Percentiles rank a stretch among this genome's conserved stretches.
Conservation (phyloP, 2,888 invertebrate genomes). For the Watsonalla cultraria region DNA sequence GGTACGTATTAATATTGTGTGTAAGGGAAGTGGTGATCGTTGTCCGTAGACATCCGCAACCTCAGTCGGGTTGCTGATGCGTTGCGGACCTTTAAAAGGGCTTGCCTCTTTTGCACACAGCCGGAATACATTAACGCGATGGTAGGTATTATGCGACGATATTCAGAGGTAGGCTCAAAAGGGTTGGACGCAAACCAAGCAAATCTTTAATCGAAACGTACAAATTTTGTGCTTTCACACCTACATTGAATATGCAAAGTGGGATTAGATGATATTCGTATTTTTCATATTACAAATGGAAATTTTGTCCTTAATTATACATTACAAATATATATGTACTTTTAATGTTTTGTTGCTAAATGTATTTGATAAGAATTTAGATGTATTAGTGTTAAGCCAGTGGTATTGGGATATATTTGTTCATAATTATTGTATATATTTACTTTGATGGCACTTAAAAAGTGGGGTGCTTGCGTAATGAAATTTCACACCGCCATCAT, state of each 20-base stretch:
- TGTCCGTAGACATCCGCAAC: conserved; percentile 3
- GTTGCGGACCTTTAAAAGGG: conserved; percentile 3
- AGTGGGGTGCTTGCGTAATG: not conserved
- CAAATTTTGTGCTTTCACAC: not conserved
- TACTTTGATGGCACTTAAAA: no score
- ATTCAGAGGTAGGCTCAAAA: conserved; percentile 1
- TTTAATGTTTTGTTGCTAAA: not conserved
- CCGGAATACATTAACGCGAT: conserved; percentile 3
- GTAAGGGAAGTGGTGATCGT: conserved; percentile 2
- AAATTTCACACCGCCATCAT: not conserved
- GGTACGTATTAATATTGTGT: not conserved
- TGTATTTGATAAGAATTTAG: no score
- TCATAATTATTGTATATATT: not conserved
- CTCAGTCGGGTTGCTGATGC: conserved; percentile 2
- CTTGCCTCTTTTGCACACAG: conserved; percentile 1
- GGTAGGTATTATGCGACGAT: conserved; percentile 2
- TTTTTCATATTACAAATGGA: not conserved
- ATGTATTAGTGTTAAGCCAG: not conserved
- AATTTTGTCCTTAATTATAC: not conserved
- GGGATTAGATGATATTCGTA: not conserved
- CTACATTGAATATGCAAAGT: not conserved
- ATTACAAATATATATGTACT: not conserved
- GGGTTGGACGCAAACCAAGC: conserved; percentile 1
- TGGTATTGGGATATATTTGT: not conserved
- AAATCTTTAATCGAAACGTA: conserved; percentile 1